Evolutionary conservation across 2,797 vertebrate species (phyloP), one percentile per base, ranked within the genome.

Genomic region (Halcyon badia): DNA sequence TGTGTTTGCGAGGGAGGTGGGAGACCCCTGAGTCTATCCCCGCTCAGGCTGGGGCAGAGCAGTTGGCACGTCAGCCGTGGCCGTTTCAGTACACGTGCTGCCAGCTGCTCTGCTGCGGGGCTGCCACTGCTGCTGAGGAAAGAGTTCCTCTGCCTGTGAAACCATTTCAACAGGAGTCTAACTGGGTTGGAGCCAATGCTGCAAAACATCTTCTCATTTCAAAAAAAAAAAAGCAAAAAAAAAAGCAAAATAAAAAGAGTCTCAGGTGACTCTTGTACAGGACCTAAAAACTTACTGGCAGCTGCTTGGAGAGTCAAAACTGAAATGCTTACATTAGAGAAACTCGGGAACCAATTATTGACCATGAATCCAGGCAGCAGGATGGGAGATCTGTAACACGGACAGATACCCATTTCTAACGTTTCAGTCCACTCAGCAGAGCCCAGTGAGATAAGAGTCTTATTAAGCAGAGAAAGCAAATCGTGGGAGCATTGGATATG

Each of bases 381-480:
- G 65, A 73, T 54, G 57, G 24, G 49, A 88, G 65, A 62, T 31
- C 30, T 90, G 54, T 83, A 69, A 86, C 49, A 37, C 0, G 2
- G 87, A 83, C 35, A 62, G 69, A 37, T 24, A 80, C 1, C 58
- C 20, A 58, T 70, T 73, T 94, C 79, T 94, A 91, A 76, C 39
- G 26, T 96, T 95, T 92, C 92, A 78, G 52, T 75, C 51, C 37
- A 77, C 68, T 96, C 87, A 94, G 84, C 82, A 75, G 61, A 85
- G 28, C 49, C 61, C 41, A 48, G 18, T 46, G 72, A 87, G 96
- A 78, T 94, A 96, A 94, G 82, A 65, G 31, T 69, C 54, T 35
- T 75, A 37, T 69, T 87, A 79, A 89, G 72, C 61, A 81, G 54
- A 64, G 82, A 92, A 87, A 80, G 79, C 71, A 86, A 87, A 69